phyloP scores from a whole-genome alignment of 2,888 invertebrate genomes.

The Drosophila conformis region DNA sequence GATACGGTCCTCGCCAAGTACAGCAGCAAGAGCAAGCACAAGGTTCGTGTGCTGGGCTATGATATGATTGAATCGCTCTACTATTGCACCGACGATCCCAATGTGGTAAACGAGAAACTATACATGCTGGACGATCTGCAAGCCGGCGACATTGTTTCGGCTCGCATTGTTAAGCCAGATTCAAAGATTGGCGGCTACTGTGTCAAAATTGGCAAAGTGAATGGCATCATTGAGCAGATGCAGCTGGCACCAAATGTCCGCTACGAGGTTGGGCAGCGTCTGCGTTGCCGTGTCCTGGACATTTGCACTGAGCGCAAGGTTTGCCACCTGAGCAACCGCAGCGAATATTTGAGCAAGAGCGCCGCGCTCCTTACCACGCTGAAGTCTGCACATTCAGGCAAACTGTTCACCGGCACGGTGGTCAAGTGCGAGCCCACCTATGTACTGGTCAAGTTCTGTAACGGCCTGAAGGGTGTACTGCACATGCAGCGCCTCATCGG shows the following conservation, averaged over 20 bases:
- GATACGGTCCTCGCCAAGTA: conserved; percentile 84
- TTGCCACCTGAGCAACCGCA: conserved; percentile 88
- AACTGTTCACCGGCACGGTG: conserved; percentile 82
- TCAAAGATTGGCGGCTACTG: conserved; percentile 86
- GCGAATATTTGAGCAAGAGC: conserved; percentile 87
- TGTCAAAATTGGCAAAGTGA: conserved; percentile 86
- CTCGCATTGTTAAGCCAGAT: conserved; percentile 85
- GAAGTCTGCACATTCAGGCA: conserved; percentile 86
- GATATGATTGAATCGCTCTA: conserved; percentile 88
- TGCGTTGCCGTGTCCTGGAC: conserved; percentile 88
- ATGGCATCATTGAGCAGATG: conserved; percentile 87
- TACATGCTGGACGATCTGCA: conserved; percentile 86
- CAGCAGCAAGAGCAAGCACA: conserved; percentile 84
- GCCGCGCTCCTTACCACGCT: conserved; percentile 86
- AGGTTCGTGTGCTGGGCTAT: conserved; percentile 88
- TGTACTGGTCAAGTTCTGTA: conserved; percentile 84
- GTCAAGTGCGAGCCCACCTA: conserved; percentile 76
- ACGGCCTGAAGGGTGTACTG: conserved; percentile 84
- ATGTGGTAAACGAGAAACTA: conserved; percentile 86
- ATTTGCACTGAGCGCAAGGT: conserved; percentile 85
- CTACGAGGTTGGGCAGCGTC: conserved; percentile 86
- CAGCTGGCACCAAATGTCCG: conserved; percentile 86
- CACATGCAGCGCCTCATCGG: conserved; percentile 68
- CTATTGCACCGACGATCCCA: conserved; percentile 88
- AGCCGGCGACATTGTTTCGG: conserved; percentile 87